These are phyloP conservation scores for Lamellibrachia columna DNA, from an alignment of 2,888 invertebrate species.

Conservation along the genomic window DNA sequence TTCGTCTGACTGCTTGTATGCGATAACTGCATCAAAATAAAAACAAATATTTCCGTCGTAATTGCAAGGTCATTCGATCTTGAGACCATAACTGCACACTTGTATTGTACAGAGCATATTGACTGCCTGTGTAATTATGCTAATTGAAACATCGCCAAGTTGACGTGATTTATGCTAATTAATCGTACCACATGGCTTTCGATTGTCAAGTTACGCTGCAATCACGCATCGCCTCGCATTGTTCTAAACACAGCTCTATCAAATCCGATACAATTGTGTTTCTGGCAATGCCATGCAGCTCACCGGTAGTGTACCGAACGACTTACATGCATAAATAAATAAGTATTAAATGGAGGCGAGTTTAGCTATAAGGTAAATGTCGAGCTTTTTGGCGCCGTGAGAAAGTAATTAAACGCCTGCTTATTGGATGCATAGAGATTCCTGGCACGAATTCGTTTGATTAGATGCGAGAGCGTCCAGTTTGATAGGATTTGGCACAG, in stretches of 20 bases:
- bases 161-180: too few relatives aligned
- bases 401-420: conserved; percentile 4
- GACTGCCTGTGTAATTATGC: too few relatives aligned
- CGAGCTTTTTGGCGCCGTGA: conserved; percentile 4
- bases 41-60: too few relatives aligned
- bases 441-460: not conserved
- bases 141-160: too few relatives aligned
- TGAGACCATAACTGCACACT: too few relatives aligned
- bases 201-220: too few relatives aligned
- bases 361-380: not conserved
- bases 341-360: not conserved
- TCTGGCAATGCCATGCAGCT: not conserved
- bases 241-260: not conserved
- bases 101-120: too few relatives aligned
- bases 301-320: not conserved
- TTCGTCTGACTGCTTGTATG: too few relatives aligned
- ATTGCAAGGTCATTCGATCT: too few relatives aligned
- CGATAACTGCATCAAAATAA: too few relatives aligned
- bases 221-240: too few relatives aligned
- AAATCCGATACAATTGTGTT: not conserved
- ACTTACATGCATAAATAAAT: conserved; percentile 6
- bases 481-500: not conserved
- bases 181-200: too few relatives aligned
- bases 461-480: not conserved
- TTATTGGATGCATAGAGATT: not conserved